Evolutionary conservation across 2,888 invertebrate species (phyloP).

Genomic region (Chrysolina americana): DNA sequence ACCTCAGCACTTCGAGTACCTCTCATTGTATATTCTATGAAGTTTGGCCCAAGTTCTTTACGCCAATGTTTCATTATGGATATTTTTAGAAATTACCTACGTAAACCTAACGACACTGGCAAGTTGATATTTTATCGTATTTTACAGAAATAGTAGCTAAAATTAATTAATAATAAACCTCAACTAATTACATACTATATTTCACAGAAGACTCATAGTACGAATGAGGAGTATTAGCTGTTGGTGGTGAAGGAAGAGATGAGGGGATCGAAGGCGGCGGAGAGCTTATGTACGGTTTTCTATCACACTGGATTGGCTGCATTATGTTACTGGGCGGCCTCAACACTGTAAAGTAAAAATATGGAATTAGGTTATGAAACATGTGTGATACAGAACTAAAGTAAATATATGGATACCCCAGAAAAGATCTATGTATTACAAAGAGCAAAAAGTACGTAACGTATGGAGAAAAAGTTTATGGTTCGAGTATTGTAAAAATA

Average conservation of each 20-base stretch:
- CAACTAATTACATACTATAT: conserved; percentile 58
- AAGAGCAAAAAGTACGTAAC: too few relatives aligned
- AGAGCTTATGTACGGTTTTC: conserved; percentile 73
- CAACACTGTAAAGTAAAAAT: conserved; percentile 64
- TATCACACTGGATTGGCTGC: conserved; percentile 71
- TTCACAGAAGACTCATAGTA: conserved; percentile 65
- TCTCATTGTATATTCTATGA: too few relatives aligned
- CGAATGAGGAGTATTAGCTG: conserved; percentile 67
- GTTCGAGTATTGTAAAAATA: too few relatives aligned
- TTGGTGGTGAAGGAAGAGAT: conserved; percentile 71
- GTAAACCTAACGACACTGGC: not conserved
- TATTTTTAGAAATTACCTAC: not conserved
- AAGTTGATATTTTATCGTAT: not conserved
- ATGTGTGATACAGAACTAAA: too few relatives aligned
- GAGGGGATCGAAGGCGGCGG: conserved; percentile 71
- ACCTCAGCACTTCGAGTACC: too few relatives aligned
- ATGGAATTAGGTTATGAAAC: not conserved
- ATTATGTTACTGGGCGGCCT: conserved; percentile 62
- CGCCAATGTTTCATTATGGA: too few relatives aligned
- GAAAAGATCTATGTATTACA: too few relatives aligned
- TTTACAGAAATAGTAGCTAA: not conserved
- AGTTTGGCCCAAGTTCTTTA: too few relatives aligned
- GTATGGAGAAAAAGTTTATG: too few relatives aligned
- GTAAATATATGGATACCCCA: too few relatives aligned
- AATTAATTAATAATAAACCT: not conserved